Base-by-base conservation (phyloP, 2,113 vertebrate genomes). In the Chaenocephalus aceratus region DNA sequence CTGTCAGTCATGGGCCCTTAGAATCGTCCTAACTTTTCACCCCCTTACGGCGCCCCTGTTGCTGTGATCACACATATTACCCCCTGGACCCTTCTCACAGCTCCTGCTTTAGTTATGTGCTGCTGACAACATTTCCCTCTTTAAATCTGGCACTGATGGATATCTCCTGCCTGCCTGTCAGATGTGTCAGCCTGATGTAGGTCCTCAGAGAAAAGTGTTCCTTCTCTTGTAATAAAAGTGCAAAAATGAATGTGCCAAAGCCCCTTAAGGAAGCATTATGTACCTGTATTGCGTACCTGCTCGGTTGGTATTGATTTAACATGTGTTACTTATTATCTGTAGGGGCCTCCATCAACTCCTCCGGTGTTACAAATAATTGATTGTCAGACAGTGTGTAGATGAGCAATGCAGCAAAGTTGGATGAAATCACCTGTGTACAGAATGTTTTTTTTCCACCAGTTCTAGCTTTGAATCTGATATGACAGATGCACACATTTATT, bases 241-340 rank as follows among this genome's bases (percentile, higher is more conserved):
- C 7, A 18, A 21, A 66, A 62, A 57, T 60, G 64, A 64, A 83
- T 66, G 23, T 21, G 0, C 21, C 21, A 63, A 45, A 44, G 0
- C 6, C 5, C 26, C 18, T 6, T 86, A 66, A 75, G 73, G 44
- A 72, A 49, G 11, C 3, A 48, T 13, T 30, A 59, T 56, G 41
- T 49, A 83, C 75, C 68, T 79, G 54, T 60, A 61, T 71, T 71
- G 41, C 8, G 45, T 87, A 69, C 44, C 66, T 71, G 58, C 7
- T 65, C 16, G 36, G 71, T 46, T 65, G n/a, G 6, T 91, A 88
- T 91, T 86, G 83, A 88, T 86, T 91, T 44, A 79, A 56, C 46
- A 0, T 49, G 58, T 10, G 52, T 91, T 91, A 80, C 72, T 51
- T 86, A 86, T 89, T 77, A 84, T 80, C 87, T 91, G 82, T 73